Evolutionary conservation across 2,888 invertebrate genomes (phyloP).

Genomic region (Cenopis cana): DNA sequence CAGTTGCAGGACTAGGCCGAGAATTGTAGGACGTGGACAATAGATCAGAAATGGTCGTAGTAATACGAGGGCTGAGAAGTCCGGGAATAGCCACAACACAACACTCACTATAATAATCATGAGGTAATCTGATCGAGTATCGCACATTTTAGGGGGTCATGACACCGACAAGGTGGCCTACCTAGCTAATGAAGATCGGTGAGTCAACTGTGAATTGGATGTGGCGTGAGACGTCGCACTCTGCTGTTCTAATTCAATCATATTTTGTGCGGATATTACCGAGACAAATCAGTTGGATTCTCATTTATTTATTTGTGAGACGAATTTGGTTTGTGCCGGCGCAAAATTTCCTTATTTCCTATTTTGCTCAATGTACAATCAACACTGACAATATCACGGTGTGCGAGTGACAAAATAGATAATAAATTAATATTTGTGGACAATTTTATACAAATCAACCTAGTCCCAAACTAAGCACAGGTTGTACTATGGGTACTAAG

Average conservation of each 20-base stretch:
- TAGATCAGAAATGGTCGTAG: too few relatives aligned
- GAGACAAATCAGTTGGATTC: neutral
- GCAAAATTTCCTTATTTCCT: neutral
- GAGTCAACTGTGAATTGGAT: slow-evolving; percentile 36
- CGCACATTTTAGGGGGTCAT: slow-evolving; percentile 27
- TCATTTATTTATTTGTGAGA: neutral
- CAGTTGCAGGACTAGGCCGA: too few relatives aligned
- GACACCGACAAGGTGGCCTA: slow-evolving; percentile 8
- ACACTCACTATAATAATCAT: neutral
- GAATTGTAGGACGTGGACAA: too few relatives aligned
- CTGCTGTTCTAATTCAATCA: slow-evolving; percentile 39
- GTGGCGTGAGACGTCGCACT: slow-evolving; percentile 32
- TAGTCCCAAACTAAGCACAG: too few relatives aligned
- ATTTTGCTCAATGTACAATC: too few relatives aligned
- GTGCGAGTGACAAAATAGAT: too few relatives aligned
- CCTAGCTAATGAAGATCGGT: slow-evolving; percentile 28
- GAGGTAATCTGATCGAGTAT: slow-evolving; percentile 9
- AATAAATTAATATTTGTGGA: too few relatives aligned
- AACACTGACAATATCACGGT: too few relatives aligned
- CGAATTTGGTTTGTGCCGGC: neutral
- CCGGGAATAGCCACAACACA: too few relatives aligned
- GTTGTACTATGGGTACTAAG: too few relatives aligned
- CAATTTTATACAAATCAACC: too few relatives aligned
- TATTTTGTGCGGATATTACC: slow-evolving; percentile 24
- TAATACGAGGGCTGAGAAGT: too few relatives aligned